Conservation (phyloP, 2,888 invertebrate genomes). For the Branchipolynoe longqiensis region DNA sequence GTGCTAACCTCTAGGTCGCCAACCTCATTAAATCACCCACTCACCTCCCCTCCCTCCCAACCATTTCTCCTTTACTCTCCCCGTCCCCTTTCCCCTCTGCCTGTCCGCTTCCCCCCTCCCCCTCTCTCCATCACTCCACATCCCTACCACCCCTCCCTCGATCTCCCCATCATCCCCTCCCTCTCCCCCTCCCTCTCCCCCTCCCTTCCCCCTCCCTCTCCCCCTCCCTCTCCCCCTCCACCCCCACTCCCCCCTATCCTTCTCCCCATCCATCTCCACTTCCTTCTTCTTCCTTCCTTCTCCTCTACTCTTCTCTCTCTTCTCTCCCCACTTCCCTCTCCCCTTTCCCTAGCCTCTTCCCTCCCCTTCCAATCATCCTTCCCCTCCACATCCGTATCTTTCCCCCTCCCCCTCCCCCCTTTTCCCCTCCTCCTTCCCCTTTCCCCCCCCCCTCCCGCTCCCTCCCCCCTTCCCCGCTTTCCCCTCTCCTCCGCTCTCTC, state of each 20-base stretch:
- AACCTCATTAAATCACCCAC: neutral
- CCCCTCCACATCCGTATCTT: no score
- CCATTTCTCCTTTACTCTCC: neutral
- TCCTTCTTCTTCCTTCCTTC: neutral
- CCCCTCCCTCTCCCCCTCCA: neutral
- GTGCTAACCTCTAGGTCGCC: neutral
- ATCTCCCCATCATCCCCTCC: neutral
- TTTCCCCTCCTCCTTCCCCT: neutral
- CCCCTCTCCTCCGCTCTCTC: no score
- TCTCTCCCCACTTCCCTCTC: neutral
- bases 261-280: neutral
- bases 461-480: no score
- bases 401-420: neutral
- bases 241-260: neutral
- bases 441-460: neutral
- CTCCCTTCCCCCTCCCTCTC: neutral
- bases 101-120: neutral
- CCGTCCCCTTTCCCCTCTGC: neutral
- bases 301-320: no score
- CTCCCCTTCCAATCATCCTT: neutral
- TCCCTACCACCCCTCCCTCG: neutral
- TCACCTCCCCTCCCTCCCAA: neutral
- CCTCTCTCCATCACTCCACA: neutral
- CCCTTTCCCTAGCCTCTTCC: neutral
- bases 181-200: neutral